Conservation (phyloP, 2,797 vertebrate species). For the Gobio occitaniae region DNA sequence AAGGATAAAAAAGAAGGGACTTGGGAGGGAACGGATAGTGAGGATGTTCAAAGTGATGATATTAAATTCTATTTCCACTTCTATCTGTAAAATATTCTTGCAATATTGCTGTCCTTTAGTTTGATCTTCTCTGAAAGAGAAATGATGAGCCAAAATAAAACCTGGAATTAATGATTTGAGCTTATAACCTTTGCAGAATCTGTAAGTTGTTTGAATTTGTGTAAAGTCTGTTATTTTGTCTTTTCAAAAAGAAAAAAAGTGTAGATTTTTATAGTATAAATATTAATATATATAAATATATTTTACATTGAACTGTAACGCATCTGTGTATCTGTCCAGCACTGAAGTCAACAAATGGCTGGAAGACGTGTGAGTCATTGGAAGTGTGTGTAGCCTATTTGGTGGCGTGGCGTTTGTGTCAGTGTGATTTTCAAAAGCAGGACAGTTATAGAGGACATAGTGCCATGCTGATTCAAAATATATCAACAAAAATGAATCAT, state of each 20-base stretch:
- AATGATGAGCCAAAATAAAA: background rate
- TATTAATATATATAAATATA: background rate
- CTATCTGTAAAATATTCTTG: background rate
- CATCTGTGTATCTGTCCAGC: background rate
- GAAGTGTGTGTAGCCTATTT: constrained; percentile 28
- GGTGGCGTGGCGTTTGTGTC: constrained; percentile 16
- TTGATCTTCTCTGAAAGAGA: background rate
- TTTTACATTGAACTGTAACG: background rate
- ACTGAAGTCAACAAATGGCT: background rate
- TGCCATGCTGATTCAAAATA: constrained; percentile 51
- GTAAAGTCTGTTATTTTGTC: too few species aligned
- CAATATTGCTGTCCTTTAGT: background rate
- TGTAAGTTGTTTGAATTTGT: too few species aligned
- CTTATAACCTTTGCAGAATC: too few species aligned
- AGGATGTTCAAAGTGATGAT: background rate
- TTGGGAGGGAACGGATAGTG: background rate
- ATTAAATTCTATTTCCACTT: background rate
- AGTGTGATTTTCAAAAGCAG: constrained; percentile 47
- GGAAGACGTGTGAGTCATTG: constrained; percentile 14
- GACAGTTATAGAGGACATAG: constrained; percentile 40
- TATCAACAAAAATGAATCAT: constrained; percentile 44
- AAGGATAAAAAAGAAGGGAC: background rate
- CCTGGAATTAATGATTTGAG: too few species aligned
- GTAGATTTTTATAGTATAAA: background rate
- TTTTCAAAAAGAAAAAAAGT: too few species aligned